Base-by-base conservation (phyloP, 2,888 invertebrate genomes). In the Phyto melanocephala region DNA sequence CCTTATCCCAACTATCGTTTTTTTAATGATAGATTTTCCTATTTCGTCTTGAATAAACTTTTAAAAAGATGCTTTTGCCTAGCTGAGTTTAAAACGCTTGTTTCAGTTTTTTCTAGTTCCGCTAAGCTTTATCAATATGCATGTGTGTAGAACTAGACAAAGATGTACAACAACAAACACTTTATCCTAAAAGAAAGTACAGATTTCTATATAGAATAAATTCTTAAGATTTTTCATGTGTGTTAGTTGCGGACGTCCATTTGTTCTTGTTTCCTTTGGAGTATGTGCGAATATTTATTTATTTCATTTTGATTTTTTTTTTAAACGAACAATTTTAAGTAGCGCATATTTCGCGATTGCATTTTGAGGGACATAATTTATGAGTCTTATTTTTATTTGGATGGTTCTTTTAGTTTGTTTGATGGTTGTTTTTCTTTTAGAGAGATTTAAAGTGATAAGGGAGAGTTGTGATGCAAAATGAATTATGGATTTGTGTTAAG, bases 281-380 rank as follows among this genome's bases (percentile, higher is more conserved):
- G 83, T 80, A 85, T 84, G 86, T 87, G 87, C 86, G 86, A 86
- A 88, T 35, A 33, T 67, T 47, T 67, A 37, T 22, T 28, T 65
- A 47, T 52, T 63, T 60, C 15, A 56, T 60, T 77, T 62, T 65
- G 20, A 5, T 77, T 77, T 77, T 78, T 56, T 71, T 79, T 79
- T 50, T 77, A 52, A 28, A 28, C 28, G 6, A 28, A n/a, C n/a
- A n/a, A 5, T 28, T 67, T 74, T 80, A 68, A 60, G 67, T 60
- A 79, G 52, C 67, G 28, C 72, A 67, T 60, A 74, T 68, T 74
- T 67, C 22, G 79, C 79, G 72, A 68, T 74, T 74, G 72, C 79
- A 80, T 67, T 80, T 80, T 80, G 42, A 52, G 28, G 35, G 50
- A 60, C 72, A 67, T 80, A 67, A 80, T 74, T 80, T 80, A 80